A percentile compares a stretch with the other conserved stretches of the same genome.
These are phyloP conservation scores for Sturnira hondurensis DNA, from an alignment of 2,113 vertebrate species.

Conservation along the genomic window DNA sequence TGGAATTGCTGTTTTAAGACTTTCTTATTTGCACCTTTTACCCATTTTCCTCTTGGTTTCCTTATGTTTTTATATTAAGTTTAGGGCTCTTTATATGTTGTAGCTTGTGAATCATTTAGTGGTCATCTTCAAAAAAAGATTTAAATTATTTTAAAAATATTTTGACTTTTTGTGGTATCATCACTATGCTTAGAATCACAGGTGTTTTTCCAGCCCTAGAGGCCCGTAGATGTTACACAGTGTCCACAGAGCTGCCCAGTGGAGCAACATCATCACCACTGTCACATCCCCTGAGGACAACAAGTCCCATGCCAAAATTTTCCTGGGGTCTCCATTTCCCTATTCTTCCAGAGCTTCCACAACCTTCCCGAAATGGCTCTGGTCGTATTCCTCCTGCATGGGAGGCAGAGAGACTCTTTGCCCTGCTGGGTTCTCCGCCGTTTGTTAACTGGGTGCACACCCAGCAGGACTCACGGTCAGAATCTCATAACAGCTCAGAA, in stretches of 20 bases:
- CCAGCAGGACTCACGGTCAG: no score
- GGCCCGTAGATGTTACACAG: accelerated
- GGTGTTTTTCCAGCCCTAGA: not conserved
- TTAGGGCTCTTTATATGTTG: not conserved
- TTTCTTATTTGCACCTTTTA: not conserved
- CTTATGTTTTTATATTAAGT: not conserved
- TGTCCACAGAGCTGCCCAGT: not conserved
- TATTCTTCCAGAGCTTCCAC: not conserved
- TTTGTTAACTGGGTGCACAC: not conserved
- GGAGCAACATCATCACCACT: not conserved
- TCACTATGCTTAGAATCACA: not conserved
- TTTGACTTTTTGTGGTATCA: not conserved
- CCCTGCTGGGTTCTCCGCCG: accelerated
- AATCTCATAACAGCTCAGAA: not conserved
- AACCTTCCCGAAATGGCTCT: no score
- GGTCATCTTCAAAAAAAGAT: not conserved
- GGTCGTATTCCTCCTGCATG: accelerated
- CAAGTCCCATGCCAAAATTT: not conserved
- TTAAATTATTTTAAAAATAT: not conserved
- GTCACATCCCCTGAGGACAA: not conserved
- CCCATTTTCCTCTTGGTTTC: not conserved
- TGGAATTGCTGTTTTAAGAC: not conserved
- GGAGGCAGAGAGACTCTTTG: not conserved
- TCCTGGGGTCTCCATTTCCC: not conserved
- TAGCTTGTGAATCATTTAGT: not conserved